A percentile compares a stretch with the other conserved stretches of the same genome.
These are phyloP conservation scores for Larimichthys crocea DNA, from an alignment of 2,113 vertebrate genomes.

Conservation along the genomic window DNA sequence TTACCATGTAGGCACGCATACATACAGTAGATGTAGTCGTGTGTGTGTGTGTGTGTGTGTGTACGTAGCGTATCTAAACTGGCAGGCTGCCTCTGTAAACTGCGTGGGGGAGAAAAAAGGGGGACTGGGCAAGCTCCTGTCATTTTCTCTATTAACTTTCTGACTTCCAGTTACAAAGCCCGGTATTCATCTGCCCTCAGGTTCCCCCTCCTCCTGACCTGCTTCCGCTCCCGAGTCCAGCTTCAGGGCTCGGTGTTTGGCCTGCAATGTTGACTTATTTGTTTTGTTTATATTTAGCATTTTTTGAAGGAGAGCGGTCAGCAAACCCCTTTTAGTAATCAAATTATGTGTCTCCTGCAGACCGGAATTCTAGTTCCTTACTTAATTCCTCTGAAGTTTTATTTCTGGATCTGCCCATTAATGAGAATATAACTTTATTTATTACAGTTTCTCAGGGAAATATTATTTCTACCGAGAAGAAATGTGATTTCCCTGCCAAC, in stretches of 20 bases:
- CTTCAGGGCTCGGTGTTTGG: conserved; percentile 50
- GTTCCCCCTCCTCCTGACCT: conserved; percentile 73
- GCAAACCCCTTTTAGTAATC: conserved; percentile 52
- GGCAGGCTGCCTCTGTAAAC: conserved; percentile 80
- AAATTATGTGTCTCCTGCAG: conserved; percentile 47
- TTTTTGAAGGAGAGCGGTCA: conserved; percentile 63
- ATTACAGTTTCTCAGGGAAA: not conserved
- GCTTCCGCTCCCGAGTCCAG: conserved; percentile 74
- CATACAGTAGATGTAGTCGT: conserved; percentile 16
- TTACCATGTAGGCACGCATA: conserved; percentile 10
- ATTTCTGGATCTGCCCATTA: conserved; percentile 44
- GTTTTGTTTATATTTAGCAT: conserved; percentile 79
- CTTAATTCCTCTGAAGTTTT: conserved; percentile 54
- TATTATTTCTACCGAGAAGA: not conserved
- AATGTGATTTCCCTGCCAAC: not conserved
- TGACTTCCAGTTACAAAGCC: conserved; percentile 78
- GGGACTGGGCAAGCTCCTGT: conserved; percentile 70
- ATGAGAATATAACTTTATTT: conserved; percentile 8
- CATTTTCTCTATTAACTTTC: conserved; percentile 81
- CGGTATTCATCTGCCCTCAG: conserved; percentile 78
- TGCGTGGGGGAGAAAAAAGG: conserved; percentile 53
- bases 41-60: conserved; percentile 42
- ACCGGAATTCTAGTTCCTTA: conserved; percentile 36
- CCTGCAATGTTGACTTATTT: conserved; percentile 75
- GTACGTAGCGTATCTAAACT: conserved; percentile 66